A percentile compares a stretch with the other conserved stretches of the same genome.
phyloP scores from a whole-genome alignment of 37 sponge, comb jelly and placozoan species.

The Bolinopsis microptera region DNA sequence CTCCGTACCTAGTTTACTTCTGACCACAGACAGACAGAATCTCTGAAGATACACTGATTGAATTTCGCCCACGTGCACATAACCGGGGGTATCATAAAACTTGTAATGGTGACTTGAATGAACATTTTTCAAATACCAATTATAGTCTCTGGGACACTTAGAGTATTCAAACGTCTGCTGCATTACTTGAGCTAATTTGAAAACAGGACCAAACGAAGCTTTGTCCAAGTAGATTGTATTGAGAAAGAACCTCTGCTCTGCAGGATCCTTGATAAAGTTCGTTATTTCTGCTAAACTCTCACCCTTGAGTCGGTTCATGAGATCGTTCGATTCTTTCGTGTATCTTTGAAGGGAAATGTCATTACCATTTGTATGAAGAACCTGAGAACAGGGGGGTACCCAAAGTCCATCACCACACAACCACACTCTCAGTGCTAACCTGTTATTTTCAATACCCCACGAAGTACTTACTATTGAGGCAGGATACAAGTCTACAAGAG shows the following conservation, averaged over 20 bases:
- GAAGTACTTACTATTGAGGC: background rate
- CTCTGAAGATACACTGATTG: background rate
- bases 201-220: background rate
- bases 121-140: constrained; percentile 3
- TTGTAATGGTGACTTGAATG: background rate
- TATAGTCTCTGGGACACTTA: background rate
- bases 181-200: background rate
- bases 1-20: background rate
- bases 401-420: constrained; percentile 10
- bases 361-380: constrained; percentile 1
- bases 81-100: background rate
- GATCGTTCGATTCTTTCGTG: background rate
- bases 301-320: background rate
- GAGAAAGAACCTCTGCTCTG: background rate
- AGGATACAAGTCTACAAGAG: background rate
- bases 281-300: background rate
- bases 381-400: background rate
- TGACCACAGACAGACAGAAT: background rate
- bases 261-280: background rate
- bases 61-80: background rate
- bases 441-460: constrained; percentile 29
- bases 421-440: background rate
- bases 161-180: background rate
- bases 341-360: background rate
- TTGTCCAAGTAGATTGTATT: background rate